A percentile compares a stretch with the other conserved stretches of the same genome.
Evolutionary conservation across 2,113 vertebrate genomes (phyloP).

Genomic region (Ammodytes marinus): DNA sequence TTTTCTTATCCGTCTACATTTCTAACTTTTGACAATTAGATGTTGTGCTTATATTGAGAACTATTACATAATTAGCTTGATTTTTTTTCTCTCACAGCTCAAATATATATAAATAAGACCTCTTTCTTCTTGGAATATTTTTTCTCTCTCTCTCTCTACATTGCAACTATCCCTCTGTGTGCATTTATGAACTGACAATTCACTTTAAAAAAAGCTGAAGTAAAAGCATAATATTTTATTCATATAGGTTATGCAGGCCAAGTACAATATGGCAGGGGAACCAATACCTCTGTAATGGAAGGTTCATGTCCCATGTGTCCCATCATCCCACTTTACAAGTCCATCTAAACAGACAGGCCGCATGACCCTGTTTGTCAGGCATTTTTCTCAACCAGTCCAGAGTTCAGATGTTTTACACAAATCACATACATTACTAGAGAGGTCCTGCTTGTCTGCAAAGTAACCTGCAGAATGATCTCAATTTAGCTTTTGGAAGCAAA

Average conservation of each 20-base stretch:
- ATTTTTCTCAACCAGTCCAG: slow-evolving; percentile 30
- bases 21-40: too few relatives aligned
- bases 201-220: slow-evolving; percentile 1
- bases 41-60: too few relatives aligned
- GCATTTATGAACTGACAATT: slow-evolving; percentile 20
- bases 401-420: background rate
- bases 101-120: background rate
- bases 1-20: too few relatives aligned
- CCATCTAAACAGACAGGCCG: slow-evolving; percentile 11
- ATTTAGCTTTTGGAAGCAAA: background rate
- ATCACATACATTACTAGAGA: background rate
- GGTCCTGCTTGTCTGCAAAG: background rate
- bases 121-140: background rate
- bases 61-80: too few relatives aligned
- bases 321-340: slow-evolving; percentile 20
- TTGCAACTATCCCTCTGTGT: slow-evolving; percentile 8
- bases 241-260: slow-evolving; percentile 22
- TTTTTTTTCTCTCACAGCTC: too few relatives aligned
- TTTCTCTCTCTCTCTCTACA: background rate
- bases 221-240: slow-evolving; percentile 60
- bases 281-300: slow-evolving; percentile 16
- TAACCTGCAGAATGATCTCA: background rate
- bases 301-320: slow-evolving; percentile 14
- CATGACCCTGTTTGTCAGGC: slow-evolving; percentile 15
- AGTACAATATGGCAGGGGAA: slow-evolving; percentile 1